Base-by-base conservation (phyloP, 2,797 vertebrate genomes). In the Spondyliosoma cantharus region DNA sequence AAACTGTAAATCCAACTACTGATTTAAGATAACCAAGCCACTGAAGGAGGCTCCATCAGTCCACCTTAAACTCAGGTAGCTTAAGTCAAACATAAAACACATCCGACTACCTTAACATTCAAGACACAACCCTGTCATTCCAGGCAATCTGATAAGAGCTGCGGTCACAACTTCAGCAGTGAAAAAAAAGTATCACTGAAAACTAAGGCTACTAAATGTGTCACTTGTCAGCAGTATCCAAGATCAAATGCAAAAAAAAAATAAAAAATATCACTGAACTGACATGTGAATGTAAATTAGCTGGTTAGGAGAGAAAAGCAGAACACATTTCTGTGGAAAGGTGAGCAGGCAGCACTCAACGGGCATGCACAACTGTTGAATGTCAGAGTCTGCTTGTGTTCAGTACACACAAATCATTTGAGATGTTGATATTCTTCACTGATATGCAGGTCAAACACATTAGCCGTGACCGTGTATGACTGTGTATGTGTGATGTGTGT, bases 101-200 rank as follows among this genome's bases (percentile, higher is more conserved):
- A 19, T 59, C 56, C 68, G 80, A 62, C 76, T 64, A 72, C 69
- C 56, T 80, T 84, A 80, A 85, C 70, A 76, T 65, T 81, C 27
- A 61, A 63, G 64, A 80, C 72, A 68, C 65, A 81, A 63, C 27
- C 49, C 71, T 79, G 80, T 89, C 80, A 77, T 88, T 93, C 87
- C 81, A 82, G 84, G 79, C 57, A 89, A 93, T 92, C 89, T 86
- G 93, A 94, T 94, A 92, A 93, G 78, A 75, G 60, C 70, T 86
- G 67, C 7, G 67, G 76, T 69, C 78, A 84, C 78, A 87, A 85
- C 80, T 81, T 49, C 54, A 82, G 71, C 71, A 66, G 50, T 37
- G n/a, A n/a, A 37, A 56, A 46, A 56, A 76, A 52, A 67, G 29
- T n/a, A 69, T 24, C 17, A 52, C 9, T 58, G 48, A 56, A 81